Evolutionary conservation across 1,140 invertebrate genomes (phyloP).

Genomic region (Drosophila mauritiana): DNA sequence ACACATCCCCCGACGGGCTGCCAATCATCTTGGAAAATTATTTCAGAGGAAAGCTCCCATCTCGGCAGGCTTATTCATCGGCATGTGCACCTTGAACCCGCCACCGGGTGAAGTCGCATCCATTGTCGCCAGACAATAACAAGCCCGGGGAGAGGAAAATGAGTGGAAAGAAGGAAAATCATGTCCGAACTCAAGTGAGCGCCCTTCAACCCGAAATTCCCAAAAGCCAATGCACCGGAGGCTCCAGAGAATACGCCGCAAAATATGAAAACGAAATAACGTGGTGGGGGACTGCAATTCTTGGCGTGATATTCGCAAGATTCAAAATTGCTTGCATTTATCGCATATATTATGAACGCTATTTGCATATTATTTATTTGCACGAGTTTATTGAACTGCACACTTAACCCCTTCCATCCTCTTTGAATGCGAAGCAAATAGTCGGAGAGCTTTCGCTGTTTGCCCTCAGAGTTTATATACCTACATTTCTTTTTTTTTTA

Average conservation of each 20-base stretch:
- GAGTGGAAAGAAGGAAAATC: constrained; percentile 51
- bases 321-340: constrained; percentile 37
- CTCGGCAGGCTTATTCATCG: constrained; percentile 24
- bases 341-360: constrained; percentile 53
- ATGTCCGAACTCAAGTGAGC: constrained; percentile 30
- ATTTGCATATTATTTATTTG: constrained; percentile 72
- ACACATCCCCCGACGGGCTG: constrained; percentile 3
- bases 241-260: constrained; percentile 5
- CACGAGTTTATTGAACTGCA: constrained; percentile 75
- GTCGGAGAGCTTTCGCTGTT: constrained; percentile 17
- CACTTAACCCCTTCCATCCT: background rate
- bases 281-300: constrained; percentile 33
- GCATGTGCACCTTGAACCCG: constrained; percentile 47
- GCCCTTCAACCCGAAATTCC: constrained; percentile 66
- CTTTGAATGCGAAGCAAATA: constrained; percentile 15
- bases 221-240: constrained; percentile 65
- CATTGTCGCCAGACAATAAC: constrained; percentile 56
- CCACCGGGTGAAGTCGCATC: constrained; percentile 12
- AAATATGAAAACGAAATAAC: background rate
- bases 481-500: background rate
- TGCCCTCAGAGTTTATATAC: background rate
- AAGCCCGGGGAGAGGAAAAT: constrained; percentile 42
- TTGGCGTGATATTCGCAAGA: constrained; percentile 47
- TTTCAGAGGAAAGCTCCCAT: background rate
- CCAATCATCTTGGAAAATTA: constrained; percentile 1